phyloP scores from a whole-genome alignment of 2,113 vertebrate genomes.

The Thalassarche chlororhynchos region DNA sequence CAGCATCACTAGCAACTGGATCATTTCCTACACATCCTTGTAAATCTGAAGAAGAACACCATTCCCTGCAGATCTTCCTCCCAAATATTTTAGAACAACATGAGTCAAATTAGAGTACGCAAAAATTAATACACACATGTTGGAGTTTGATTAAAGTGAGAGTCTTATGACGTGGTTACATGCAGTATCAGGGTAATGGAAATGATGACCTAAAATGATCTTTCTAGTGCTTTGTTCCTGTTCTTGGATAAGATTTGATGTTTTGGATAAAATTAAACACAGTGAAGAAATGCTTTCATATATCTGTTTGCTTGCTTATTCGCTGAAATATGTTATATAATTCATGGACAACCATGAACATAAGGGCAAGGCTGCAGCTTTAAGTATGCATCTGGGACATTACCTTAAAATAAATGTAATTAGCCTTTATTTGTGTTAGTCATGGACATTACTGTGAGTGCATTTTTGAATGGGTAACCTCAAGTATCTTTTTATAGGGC shows the following conservation, averaged over 20 bases:
- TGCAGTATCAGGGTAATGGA: neutral
- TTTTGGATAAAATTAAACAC: neutral
- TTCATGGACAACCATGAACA: neutral
- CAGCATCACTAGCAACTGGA: neutral
- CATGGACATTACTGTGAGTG: neutral
- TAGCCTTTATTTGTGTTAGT: neutral
- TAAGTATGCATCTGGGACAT: neutral
- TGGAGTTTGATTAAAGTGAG: neutral
- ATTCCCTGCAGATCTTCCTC: neutral
- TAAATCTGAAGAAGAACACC: neutral
- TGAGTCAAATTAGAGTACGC: neutral
- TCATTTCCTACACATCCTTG: neutral
- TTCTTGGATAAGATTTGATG: neutral
- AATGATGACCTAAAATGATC: neutral
- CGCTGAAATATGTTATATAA: neutral
- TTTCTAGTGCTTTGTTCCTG: neutral
- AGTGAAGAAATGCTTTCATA: neutral
- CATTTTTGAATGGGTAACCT: neutral
- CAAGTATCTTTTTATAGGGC: neutral
- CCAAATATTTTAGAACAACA: neutral
- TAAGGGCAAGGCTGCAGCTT: neutral
- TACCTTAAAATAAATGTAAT: neutral
- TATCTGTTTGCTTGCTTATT: neutral
- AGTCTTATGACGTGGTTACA: fast-evolving
- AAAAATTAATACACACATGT: neutral